Percentiles rank a stretch among this genome's conserved stretches.
Evolutionary conservation across 2,888 invertebrate species (phyloP).

Genomic region (Gibbula magus): DNA sequence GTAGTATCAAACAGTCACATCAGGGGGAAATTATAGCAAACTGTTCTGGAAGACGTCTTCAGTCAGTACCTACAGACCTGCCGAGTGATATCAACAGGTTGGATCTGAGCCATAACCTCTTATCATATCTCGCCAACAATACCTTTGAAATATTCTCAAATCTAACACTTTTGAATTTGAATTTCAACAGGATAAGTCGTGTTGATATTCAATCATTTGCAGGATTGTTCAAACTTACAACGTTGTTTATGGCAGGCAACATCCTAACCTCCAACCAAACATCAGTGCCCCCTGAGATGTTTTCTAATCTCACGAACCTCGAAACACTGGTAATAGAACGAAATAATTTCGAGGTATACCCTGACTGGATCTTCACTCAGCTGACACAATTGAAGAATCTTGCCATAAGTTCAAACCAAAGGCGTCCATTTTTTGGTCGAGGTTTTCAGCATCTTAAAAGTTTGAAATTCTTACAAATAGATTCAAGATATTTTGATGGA

Average conservation of each 20-base stretch:
- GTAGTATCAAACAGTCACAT: no score
- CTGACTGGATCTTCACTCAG: not conserved
- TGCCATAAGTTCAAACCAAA: not conserved
- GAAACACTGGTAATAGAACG: not conserved
- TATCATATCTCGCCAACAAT: not conserved
- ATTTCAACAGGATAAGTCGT: not conserved
- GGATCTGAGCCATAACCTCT: not conserved
- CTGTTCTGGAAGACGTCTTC: no score
- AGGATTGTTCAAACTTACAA: not conserved
- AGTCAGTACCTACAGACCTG: not conserved
- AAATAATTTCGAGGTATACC: not conserved
- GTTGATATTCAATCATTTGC: not conserved
- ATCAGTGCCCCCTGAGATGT: not conserved
- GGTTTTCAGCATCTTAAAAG: not conserved
- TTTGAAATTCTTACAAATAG: not conserved
- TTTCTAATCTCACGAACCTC: not conserved
- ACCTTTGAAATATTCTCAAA: not conserved
- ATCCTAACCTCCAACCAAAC: not conserved
- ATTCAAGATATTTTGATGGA: not conserved
- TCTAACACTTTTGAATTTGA: not conserved
- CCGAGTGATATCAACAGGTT: not conserved
- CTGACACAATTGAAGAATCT: not conserved
- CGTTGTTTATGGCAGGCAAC: not conserved
- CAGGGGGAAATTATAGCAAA: no score
- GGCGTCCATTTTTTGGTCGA: not conserved